Conservation (phyloP, 2,888 invertebrate genomes). For the Agrenia bidenticulata region DNA sequence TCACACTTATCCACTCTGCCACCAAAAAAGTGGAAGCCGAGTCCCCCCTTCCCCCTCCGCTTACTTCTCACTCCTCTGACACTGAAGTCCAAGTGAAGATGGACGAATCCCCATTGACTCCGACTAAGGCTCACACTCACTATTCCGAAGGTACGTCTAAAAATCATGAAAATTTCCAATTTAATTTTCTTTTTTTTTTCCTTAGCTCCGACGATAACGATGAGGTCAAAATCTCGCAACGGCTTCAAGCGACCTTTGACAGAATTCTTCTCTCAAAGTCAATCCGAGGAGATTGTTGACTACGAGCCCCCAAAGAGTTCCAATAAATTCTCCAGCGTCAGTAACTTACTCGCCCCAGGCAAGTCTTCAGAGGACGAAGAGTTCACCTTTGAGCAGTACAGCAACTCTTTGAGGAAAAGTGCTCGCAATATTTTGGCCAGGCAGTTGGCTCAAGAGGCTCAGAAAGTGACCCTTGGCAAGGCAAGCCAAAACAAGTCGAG, state of each 20-base stretch:
- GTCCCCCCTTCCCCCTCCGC: background rate
- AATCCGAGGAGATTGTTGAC: slow-evolving; percentile 9
- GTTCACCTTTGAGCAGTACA: slow-evolving; percentile 33
- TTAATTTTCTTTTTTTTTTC: background rate
- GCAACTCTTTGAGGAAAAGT: slow-evolving; percentile 35
- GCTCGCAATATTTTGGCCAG: slow-evolving; percentile 34
- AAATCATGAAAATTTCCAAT: background rate
- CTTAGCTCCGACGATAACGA: slow-evolving; percentile 3
- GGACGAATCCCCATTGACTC: background rate
- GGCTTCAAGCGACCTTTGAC: slow-evolving; percentile 5
- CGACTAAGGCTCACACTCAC: background rate
- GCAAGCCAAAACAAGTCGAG: no score
- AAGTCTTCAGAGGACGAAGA: slow-evolving; percentile 32
- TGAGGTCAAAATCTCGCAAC: background rate
- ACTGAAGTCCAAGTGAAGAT: background rate
- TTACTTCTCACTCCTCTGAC: background rate
- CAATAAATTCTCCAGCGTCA: slow-evolving; percentile 35
- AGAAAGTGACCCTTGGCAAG: background rate
- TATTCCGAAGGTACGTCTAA: background rate
- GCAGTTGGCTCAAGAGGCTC: slow-evolving; percentile 31
- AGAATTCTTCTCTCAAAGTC: slow-evolving; percentile 11
- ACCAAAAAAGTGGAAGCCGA: background rate
- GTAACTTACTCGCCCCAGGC: slow-evolving; percentile 19
- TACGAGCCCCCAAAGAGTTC: slow-evolving; percentile 5
- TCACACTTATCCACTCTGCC: background rate